Percentiles rank a stretch among this genome's conserved stretches.
These are phyloP conservation scores for Misgurnus mizolepis DNA, from an alignment of 2,113 vertebrate genomes.

Conservation along the genomic window DNA sequence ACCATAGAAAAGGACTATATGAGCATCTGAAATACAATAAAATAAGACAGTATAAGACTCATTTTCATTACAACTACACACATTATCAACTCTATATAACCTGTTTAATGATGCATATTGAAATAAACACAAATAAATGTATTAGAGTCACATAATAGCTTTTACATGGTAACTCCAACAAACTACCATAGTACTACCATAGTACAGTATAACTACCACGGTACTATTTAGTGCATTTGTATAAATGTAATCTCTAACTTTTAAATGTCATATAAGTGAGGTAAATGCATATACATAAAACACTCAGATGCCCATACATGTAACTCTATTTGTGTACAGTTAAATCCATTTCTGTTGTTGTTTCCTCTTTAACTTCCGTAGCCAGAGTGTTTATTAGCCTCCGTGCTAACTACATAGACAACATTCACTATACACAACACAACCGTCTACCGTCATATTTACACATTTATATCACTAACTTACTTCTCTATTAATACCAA, in stretches of 20 bases:
- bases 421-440: neutral
- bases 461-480: neutral
- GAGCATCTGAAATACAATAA: neutral
- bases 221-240: neutral
- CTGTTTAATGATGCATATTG: too few relatives aligned
- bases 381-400: slow-evolving; percentile 6
- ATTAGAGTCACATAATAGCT: too few relatives aligned
- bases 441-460: neutral
- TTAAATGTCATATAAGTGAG: neutral
- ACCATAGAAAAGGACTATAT: neutral
- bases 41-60: too few relatives aligned
- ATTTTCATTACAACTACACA: too few relatives aligned
- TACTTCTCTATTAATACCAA: neutral
- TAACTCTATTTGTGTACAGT: neutral
- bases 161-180: neutral
- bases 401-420: slow-evolving; percentile 7
- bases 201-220: neutral
- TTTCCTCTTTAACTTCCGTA: slow-evolving; percentile 32
- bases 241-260: neutral
- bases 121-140: too few relatives aligned
- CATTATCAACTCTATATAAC: too few relatives aligned
- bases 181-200: neutral
- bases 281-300: neutral
- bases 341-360: neutral
- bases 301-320: neutral